These are phyloP conservation scores for Ypsolopha scabrella DNA, from an alignment of 2,888 invertebrate genomes.

Conservation along the genomic window DNA sequence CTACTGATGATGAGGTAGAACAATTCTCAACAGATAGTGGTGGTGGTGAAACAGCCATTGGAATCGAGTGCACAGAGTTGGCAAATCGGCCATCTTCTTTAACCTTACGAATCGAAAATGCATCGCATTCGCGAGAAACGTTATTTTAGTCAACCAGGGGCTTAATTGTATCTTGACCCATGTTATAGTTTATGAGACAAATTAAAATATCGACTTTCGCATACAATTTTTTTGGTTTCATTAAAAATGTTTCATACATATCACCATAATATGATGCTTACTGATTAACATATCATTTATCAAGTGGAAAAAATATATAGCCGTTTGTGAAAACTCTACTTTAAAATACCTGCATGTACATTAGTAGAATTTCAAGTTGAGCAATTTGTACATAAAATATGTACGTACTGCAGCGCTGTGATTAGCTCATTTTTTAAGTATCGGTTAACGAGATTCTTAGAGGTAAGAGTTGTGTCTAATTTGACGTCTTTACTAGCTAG, in stretches of 20 bases:
- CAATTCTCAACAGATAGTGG: constrained; percentile 88
- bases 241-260: constrained; percentile 24
- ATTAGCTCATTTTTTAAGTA: too few relatives aligned
- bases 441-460: too few relatives aligned
- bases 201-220: constrained; percentile 50
- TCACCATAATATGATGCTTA: constrained; percentile 24
- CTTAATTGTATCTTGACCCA: constrained; percentile 27
- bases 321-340: neutral
- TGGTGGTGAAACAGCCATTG: constrained; percentile 53
- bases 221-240: neutral
- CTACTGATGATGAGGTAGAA: constrained; percentile 88
- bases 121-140: constrained; percentile 82
- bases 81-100: constrained; percentile 42
- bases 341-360: too few relatives aligned
- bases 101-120: constrained; percentile 39
- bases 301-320: constrained; percentile 8
- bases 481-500: too few relatives aligned
- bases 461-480: too few relatives aligned
- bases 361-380: too few relatives aligned
- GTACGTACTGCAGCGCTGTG: too few relatives aligned
- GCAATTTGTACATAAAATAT: too few relatives aligned
- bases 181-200: constrained; percentile 7
- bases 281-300: constrained; percentile 50
- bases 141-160: constrained; percentile 73
- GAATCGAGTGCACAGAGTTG: constrained; percentile 49